A percentile compares a stretch with the other conserved stretches of the same genome.
These are phyloP conservation scores for Hesperophylax magnus DNA, from an alignment of 1,140 invertebrate genomes.

Conservation along the genomic window DNA sequence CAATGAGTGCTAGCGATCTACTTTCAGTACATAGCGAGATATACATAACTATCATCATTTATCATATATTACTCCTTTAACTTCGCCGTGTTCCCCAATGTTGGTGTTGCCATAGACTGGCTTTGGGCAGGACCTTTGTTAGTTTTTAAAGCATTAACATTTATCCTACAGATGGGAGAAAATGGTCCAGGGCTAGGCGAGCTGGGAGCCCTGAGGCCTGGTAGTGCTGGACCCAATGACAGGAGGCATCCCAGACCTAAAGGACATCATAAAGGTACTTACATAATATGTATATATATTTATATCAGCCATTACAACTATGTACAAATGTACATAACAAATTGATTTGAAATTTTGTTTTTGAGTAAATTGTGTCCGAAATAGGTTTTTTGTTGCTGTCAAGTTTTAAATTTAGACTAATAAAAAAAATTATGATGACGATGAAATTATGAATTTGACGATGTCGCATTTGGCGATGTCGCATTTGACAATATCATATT, in stretches of 20 bases:
- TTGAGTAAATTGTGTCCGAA: too few relatives aligned
- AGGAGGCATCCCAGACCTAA: slow-evolving; percentile 36
- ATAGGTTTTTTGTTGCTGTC: too few relatives aligned
- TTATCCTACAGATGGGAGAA: slow-evolving; percentile 5
- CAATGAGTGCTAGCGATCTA: background rate
- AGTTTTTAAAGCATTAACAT: background rate
- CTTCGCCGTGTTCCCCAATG: background rate
- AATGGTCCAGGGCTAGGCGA: background rate
- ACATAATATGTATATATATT: too few relatives aligned
- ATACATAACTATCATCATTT: background rate
- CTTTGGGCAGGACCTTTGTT: background rate
- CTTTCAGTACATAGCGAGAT: too few relatives aligned
- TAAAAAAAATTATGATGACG: too few relatives aligned
- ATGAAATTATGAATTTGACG: too few relatives aligned
- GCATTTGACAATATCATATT: too few relatives aligned
- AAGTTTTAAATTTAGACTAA: too few relatives aligned
- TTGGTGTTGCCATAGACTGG: background rate
- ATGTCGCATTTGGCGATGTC: too few relatives aligned
- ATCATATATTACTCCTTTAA: background rate
- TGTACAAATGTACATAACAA: background rate
- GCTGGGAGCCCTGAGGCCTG: background rate
- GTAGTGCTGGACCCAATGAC: background rate
- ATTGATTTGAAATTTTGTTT: too few relatives aligned
- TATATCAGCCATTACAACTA: background rate
- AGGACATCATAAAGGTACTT: slow-evolving; percentile 26